Evolutionary conservation across 2,113 vertebrate genomes (phyloP), one percentile per base, ranked within the genome.

Genomic region (Conger conger): DNA sequence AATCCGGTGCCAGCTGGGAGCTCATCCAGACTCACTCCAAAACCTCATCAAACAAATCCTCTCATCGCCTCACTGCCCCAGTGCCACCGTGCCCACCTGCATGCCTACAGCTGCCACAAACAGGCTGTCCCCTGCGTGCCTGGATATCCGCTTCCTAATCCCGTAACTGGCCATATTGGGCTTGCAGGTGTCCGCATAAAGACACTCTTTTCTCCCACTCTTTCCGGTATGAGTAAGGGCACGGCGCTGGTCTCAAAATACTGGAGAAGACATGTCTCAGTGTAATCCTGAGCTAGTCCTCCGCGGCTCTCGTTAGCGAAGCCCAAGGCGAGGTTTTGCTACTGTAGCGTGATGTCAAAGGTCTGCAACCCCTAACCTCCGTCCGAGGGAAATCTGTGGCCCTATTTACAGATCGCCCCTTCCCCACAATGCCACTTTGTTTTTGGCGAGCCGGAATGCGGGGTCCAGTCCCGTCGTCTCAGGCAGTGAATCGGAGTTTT

Each of bases 401-500:
- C 57, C 83, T 82, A 85, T 89, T 90, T 87, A 90, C 18, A 80
- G 84, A 87, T 33, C 42, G 20, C 63, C 50, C 23, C n/a, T 8
- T 42, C 27, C 33, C 20, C 23, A 91, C 90, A 92, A 90, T 85
- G 86, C 80, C 35, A 77, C 88, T 87, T 87, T 92, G 90, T 92
- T 80, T 78, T 77, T 45, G 37, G 73, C 17, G 2, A 86, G 84
- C 86, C 76, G 73, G 79, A 89, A 40, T 16, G 63, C 50, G 33
- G 77, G 15, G 80, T 79, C 81, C 87, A 82, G 86, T 86, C 79
- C 87, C 40, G n/a, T 38, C 73, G 85, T 87, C 88, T 86, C 83
- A 80, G 30, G 68, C 77, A 42, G 76, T 90, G 81, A 86, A 87
- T 78, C 15, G 79, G 79, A 88, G 89, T 80, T 68, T 87, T 86